Percentiles rank a stretch among this genome's conserved stretches.
Evolutionary conservation across 2,888 invertebrate genomes (phyloP).

Genomic region (Lithosia quadra): DNA sequence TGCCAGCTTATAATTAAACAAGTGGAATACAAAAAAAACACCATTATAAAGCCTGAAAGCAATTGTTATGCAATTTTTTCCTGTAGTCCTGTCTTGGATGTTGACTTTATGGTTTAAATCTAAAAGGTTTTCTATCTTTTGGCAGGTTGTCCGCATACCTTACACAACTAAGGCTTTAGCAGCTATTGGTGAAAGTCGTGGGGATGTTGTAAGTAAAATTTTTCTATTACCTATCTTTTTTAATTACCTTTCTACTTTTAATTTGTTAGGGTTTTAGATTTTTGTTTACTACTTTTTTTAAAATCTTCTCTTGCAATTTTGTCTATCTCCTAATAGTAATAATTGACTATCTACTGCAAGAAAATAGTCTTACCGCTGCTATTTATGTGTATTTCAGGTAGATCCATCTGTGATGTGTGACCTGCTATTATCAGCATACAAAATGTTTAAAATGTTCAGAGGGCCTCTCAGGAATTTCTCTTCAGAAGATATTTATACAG

Average conservation of each 20-base stretch:
- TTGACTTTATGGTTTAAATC: not conserved
- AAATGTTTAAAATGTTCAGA: constrained; percentile 94
- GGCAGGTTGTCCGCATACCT: constrained; percentile 92
- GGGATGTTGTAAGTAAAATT: constrained; percentile 89
- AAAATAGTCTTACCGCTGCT: not conserved
- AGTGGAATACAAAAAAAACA: not conserved
- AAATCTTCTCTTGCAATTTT: too few species aligned
- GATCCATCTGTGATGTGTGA: constrained; percentile 81
- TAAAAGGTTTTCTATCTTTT: constrained; percentile 43
- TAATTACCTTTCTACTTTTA: not conserved
- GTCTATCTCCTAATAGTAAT: too few species aligned
- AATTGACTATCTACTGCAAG: too few species aligned
- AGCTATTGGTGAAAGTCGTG: constrained; percentile 92
- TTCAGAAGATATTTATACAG: constrained; percentile 88
- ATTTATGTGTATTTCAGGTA: constrained; percentile 60
- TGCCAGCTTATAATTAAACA: not conserved
- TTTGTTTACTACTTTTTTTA: too few species aligned
- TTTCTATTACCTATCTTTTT: not conserved
- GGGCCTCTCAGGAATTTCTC: constrained; percentile 91
- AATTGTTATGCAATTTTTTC: too few species aligned
- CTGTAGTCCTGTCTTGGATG: too few species aligned
- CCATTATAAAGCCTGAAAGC: too few species aligned
- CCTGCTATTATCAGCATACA: constrained; percentile 88
- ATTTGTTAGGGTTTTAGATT: not conserved
- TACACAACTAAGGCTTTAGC: constrained; percentile 89